Evolutionary conservation across 2,888 invertebrate genomes (phyloP), one percentile per base, ranked within the genome.

Genomic region (Amblyjoppa proteus): DNA sequence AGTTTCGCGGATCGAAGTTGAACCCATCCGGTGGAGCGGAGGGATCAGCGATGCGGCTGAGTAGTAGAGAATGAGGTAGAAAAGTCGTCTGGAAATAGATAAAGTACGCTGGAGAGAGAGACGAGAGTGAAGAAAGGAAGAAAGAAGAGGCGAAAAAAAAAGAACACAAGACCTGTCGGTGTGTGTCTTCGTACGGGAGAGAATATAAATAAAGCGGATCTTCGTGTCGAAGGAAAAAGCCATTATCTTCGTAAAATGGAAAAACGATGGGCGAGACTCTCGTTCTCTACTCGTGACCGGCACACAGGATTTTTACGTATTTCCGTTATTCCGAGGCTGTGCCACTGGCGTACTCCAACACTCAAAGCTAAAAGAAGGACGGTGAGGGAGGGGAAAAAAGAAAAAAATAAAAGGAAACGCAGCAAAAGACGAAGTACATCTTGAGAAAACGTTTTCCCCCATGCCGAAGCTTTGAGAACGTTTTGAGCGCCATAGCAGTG

Each of bases 171-270:
- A 68, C 53, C 78, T 61, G 70, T 82, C 58, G 74, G 71, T 81
- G 73, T 81, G 70, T 58, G 77, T 78, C 77, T 82, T 82, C 66
- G 82, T 85, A 70, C 70, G 71, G 20, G 66, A 45, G 53, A 79
- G 85, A 82, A 82, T 85, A 85, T 85, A 85, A 85, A 85, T 85
- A 82, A 82, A 85, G 68, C 78, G 85, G 78, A 85, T 85, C 82
- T 82, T 79, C 78, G 82, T 79, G 82, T 85, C 82, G 82, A 82
- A 74, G 78, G 85, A 82, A 84, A 84, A 85, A 85, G 85, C 85
- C 79, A 85, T 85, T 85, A 85, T 82, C 85, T 82, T 82, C 78
- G 82, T 45, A 79, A 79, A 85, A 85, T 82, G 82, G 78, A 79
- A 82, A 82, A 85, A 82, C 69, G 64, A 49, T 49, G 58, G 45